A percentile compares a stretch with the other conserved stretches of the same genome.
These are phyloP conservation scores for Apocrypta bakeri DNA, from an alignment of 1,140 invertebrate genomes.

Conservation along the genomic window DNA sequence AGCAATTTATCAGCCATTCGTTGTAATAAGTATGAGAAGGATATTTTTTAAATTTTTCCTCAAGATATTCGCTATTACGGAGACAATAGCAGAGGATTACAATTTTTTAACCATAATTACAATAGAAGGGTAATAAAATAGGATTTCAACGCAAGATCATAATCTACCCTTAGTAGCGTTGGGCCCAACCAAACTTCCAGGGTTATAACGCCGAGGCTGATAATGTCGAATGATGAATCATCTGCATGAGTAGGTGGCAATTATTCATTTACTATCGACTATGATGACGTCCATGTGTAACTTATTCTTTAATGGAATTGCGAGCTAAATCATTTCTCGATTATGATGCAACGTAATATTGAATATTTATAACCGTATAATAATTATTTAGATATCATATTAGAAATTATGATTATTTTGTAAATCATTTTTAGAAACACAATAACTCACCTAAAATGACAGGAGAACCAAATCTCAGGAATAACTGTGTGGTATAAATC, in stretches of 20 bases:
- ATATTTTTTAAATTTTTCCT: neutral
- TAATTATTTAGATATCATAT: neutral
- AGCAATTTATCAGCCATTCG: conserved; percentile 28
- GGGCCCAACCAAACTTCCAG: conserved; percentile 54
- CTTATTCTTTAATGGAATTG: no score
- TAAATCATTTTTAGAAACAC: neutral
- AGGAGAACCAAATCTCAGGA: neutral
- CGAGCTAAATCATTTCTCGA: neutral
- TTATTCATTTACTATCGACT: conserved; percentile 72
- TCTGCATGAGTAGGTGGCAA: conserved; percentile 68
- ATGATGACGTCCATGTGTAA: conserved; percentile 25
- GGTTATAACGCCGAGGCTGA: conserved; percentile 63
- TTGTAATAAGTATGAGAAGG: neutral
- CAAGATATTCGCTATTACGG: neutral
- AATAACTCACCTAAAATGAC: neutral
- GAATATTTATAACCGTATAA: neutral
- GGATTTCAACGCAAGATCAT: conserved; percentile 58
- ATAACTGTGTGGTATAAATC: neutral
- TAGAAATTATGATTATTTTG: neutral
- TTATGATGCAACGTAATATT: no score
- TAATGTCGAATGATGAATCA: conserved; percentile 69
- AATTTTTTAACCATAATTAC: conserved; percentile 41
- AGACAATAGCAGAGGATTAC: neutral
- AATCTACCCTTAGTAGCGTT: conserved; percentile 60
- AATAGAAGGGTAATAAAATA: conserved; percentile 39